Base-by-base conservation (phyloP, 2,113 vertebrate species). In the Bufo bufo region DNA sequence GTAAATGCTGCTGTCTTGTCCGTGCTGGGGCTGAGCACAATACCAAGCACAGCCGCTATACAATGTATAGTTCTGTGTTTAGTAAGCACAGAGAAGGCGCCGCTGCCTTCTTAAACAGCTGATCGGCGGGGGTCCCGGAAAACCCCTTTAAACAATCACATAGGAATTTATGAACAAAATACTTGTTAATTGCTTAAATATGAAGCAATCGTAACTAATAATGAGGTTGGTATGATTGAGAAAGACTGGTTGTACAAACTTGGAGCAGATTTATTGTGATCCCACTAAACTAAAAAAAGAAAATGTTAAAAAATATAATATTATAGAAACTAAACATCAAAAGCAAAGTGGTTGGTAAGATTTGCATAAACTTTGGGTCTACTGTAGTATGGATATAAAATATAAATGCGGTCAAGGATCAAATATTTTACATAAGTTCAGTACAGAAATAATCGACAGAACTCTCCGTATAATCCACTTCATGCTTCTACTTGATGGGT, bases 381-480 rank as follows among this genome's bases (percentile, higher is more conserved):
- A 75, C 16, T 49, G 72, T 8, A 84, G 82, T 84, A 14, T 52
- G 47, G 71, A 54, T 71, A 54, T 54, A 54, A 52, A 66, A 69
- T 52, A 66, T 66, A 45, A 83, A 83, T 83, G 47, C 6, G 58
- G 81, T 83, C 63, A 83, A 66, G 81, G 81, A 66, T 83, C 81
- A 66, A 50, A 23, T 45, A 66, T 83, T 83, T 83, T 83, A 69
- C 81, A 83, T 83, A 71, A 65, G 12, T 84, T 71, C n/a, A 6
- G 63, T 54, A 63, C 33, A 54, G 82, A 16, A 10, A 20, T 65
- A 54, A 69, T 63, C 65, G 54, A 65, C 59, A 54, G 47, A 54
- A 71, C 82, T 65, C 61, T 84, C 54, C 75, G 52, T 43, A 45
- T 75, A 85, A 85, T 74, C 84, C 54, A 45, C 84, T 58, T 85